A percentile compares a stretch with the other conserved stretches of the same genome.
Conservation (phyloP, 2,797 vertebrate genomes). For the Jordanella pulchra region DNA sequence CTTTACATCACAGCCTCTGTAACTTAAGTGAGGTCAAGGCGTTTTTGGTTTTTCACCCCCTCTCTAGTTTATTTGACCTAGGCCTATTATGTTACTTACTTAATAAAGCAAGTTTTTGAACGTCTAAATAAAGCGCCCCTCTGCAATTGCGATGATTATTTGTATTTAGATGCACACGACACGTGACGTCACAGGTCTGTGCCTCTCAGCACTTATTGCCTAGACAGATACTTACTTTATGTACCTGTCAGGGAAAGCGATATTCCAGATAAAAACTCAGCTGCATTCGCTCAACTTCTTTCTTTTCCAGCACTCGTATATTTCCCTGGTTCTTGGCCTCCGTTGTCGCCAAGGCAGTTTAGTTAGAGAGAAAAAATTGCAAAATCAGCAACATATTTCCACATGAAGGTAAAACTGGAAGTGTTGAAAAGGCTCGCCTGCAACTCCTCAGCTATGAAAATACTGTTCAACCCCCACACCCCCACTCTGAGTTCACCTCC, state of each 20-base stretch:
- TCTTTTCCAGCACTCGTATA: constrained; percentile 69
- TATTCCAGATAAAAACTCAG: constrained; percentile 71
- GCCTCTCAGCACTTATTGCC: constrained; percentile 36
- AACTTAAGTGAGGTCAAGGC: constrained; percentile 24
- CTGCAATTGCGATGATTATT: constrained; percentile 7
- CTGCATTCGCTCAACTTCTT: constrained; percentile 63
- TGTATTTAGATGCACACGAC: not conserved
- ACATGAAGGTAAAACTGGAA: constrained; percentile 63
- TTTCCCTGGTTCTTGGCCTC: constrained; percentile 68
- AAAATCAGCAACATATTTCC: constrained; percentile 66
- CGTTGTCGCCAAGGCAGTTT: constrained; percentile 69
- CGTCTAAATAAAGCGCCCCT: constrained; percentile 5
- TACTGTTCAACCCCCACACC: constrained; percentile 52
- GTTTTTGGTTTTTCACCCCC: constrained; percentile 6
- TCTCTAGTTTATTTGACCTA: constrained; percentile 19
- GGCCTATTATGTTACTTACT: constrained; percentile 21
- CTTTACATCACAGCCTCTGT: constrained; percentile 40
- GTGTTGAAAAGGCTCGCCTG: constrained; percentile 61
- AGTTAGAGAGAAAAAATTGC: constrained; percentile 58
- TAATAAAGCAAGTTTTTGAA: constrained; percentile 18
- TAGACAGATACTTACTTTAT: constrained; percentile 62
- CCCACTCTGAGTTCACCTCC: constrained; percentile 37
- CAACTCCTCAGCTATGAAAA: constrained; percentile 60
- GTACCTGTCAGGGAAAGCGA: constrained; percentile 72
- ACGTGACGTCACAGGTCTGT: constrained; percentile 29